Evolutionary conservation across 2,888 invertebrate species (phyloP).

Genomic region (Gastrophysa polygoni): DNA sequence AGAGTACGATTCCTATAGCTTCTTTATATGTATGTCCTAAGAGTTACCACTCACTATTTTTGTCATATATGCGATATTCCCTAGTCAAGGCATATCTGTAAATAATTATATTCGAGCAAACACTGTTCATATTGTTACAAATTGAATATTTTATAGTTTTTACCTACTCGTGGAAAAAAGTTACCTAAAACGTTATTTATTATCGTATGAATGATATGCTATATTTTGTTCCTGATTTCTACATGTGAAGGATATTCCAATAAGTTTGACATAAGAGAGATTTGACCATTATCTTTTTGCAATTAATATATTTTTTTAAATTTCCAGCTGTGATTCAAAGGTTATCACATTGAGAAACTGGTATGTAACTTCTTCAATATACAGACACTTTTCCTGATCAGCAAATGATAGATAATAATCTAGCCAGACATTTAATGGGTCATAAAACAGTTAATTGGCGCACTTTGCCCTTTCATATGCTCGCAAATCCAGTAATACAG

Average conservation of each 20-base stretch:
- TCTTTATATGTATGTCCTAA: conserved; percentile 39
- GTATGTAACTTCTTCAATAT: no score
- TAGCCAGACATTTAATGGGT: background rate
- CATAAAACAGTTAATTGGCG: background rate
- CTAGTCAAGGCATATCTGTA: conserved; percentile 55
- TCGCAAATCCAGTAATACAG: background rate
- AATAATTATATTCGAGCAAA: background rate
- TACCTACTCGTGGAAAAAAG: background rate
- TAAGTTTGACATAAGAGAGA: background rate
- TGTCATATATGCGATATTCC: conserved; percentile 52
- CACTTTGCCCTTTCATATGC: background rate
- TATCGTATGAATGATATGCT: background rate
- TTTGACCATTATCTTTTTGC: no score
- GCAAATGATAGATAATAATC: background rate
- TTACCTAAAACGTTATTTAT: background rate
- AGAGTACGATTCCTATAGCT: background rate
- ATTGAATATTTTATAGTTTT: background rate
- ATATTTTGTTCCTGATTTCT: background rate
- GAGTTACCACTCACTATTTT: conserved; percentile 53
- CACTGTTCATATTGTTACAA: background rate
- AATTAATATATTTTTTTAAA: no score
- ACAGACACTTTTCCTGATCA: background rate
- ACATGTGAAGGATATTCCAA: background rate
- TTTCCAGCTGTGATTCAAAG: no score
- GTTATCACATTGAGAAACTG: no score